Conservation (phyloP, 2,113 vertebrate genomes). For the Noctilio leporinus region DNA sequence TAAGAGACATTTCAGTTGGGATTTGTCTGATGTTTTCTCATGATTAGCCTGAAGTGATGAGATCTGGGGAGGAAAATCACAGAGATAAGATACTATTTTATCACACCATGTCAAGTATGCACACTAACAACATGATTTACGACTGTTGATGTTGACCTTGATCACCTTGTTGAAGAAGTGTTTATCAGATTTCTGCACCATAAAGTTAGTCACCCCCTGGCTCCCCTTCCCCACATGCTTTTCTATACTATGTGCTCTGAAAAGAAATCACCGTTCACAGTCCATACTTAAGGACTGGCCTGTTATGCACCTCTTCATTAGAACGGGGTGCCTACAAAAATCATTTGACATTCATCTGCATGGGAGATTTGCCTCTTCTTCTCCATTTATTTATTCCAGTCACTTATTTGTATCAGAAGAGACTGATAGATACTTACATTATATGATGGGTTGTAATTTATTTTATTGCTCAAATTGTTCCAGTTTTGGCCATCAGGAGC, state of each 20-base stretch:
- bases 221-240: too few species aligned
- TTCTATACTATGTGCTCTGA: neutral
- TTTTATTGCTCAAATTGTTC: neutral
- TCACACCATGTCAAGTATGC: neutral
- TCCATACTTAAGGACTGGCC: neutral
- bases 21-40: neutral
- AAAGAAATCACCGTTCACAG: neutral
- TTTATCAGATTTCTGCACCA: neutral
- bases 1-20: neutral
- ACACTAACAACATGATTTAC: neutral
- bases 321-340: neutral
- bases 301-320: neutral
- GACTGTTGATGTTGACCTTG: neutral
- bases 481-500: too few species aligned
- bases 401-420: too few species aligned
- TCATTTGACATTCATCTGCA: neutral
- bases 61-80: neutral
- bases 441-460: neutral
- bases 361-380: neutral
- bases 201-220: accelerated
- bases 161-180: too few species aligned
- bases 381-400: too few species aligned
- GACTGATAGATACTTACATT: neutral
- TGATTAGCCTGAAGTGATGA: neutral
- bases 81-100: neutral